Conservation (phyloP, 2,113 vertebrate species). For the Ophiodon elongatus region DNA sequence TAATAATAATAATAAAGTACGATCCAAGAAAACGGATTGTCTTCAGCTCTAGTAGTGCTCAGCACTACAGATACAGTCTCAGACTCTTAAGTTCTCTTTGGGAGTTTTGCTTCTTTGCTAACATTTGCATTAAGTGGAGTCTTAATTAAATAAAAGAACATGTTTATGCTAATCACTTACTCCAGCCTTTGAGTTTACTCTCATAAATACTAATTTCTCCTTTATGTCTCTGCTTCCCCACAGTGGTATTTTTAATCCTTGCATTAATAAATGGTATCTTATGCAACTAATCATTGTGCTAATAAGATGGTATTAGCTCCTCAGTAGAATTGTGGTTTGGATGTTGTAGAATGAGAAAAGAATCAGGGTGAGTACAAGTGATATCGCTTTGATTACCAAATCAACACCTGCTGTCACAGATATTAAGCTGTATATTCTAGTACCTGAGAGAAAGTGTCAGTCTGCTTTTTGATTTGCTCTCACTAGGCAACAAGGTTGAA, state of each 20-base stretch:
- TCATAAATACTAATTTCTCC: slow-evolving; percentile 20
- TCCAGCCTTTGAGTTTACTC: slow-evolving; percentile 1
- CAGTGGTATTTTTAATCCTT: background rate
- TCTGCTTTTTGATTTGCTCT: background rate
- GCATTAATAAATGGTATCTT: slow-evolving; percentile 16
- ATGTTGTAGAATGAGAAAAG: background rate
- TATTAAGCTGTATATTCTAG: background rate
- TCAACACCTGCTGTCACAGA: slow-evolving; percentile 26
- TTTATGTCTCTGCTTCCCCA: background rate
- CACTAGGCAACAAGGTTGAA: background rate
- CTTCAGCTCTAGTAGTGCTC: background rate
- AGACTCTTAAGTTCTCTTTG: background rate
- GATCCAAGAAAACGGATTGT: background rate
- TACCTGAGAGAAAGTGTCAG: background rate
- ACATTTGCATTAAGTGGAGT: slow-evolving; percentile 28
- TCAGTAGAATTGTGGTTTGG: background rate
- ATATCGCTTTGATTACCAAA: background rate
- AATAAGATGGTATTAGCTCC: background rate
- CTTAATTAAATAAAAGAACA: slow-evolving; percentile 21
- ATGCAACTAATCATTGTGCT: background rate
- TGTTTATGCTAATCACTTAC: slow-evolving; percentile 35
- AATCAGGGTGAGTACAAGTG: background rate
- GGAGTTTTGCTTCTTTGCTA: slow-evolving; percentile 10
- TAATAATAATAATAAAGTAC: background rate
- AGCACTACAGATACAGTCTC: background rate